phyloP scores from a whole-genome alignment of 2,797 vertebrate species.

The Manis pentadactyla region DNA sequence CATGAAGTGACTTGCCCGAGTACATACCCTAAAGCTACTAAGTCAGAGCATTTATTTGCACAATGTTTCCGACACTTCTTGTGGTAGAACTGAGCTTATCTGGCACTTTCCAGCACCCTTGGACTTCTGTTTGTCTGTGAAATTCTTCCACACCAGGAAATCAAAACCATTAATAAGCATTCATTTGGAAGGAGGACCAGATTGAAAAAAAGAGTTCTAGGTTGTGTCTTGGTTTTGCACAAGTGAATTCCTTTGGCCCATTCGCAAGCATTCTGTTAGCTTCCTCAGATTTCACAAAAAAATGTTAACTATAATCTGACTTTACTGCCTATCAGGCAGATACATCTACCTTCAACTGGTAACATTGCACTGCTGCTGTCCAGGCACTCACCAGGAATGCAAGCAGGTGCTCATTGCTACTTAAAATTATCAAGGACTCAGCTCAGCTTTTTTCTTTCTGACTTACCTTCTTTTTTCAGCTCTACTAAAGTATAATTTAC shows the following conservation, averaged over 20 bases:
- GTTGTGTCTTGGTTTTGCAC: not conserved
- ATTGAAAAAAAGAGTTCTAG: slow-evolving; percentile 4
- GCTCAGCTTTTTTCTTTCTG: not conserved
- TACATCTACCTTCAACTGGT: not conserved
- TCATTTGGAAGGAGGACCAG: slow-evolving; percentile 29
- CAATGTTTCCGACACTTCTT: not conserved
- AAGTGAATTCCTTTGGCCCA: not conserved
- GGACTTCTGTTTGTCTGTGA: slow-evolving; percentile 7
- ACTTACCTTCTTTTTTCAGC: not conserved
- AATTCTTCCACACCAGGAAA: slow-evolving; percentile 24
- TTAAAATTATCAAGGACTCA: not conserved
- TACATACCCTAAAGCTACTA: not conserved
- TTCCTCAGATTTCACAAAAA: slow-evolving; percentile 9
- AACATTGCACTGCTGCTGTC: not conserved
- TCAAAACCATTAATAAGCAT: slow-evolving; percentile 34
- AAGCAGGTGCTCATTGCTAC: not conserved
- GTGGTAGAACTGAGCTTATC: not conserved
- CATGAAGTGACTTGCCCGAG: not conserved
- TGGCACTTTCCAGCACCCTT: slow-evolving; percentile 31
- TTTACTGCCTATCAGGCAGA: not conserved
- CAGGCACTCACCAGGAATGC: not conserved
- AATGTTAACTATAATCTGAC: not conserved
- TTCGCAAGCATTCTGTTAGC: not conserved
- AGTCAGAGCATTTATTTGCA: not conserved
- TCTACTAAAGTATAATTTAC: not conserved